Evolutionary conservation across 2,113 vertebrate genomes (phyloP), one percentile per base, ranked within the genome.

Genomic region (Hassar affinis): DNA sequence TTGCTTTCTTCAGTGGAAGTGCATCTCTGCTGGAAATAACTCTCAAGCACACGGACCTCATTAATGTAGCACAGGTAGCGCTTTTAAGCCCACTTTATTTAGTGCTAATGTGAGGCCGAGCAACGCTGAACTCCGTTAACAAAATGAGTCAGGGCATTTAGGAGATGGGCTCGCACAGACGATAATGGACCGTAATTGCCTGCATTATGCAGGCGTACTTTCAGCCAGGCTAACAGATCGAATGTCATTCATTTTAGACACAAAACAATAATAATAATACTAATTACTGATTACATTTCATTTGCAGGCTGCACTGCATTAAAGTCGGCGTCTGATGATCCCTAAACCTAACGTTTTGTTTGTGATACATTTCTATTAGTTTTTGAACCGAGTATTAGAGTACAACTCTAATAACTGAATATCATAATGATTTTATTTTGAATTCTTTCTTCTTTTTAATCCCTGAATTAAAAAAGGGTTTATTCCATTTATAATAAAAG

Each of bases 111-210:
- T 35, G 57, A 59, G 45, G 81, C 71, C 57, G 20, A 25, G 71
- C 30, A 33, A 76, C 12, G 56, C 80, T 71, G 38, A 74, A 74
- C 68, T 59, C 17, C 30, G 45, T 82, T 61, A 51, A 57, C 56
- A 30, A 83, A 83, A 83, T 83, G 81, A 76, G 71, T 76, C 69
- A 38, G 81, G 42, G 27, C 69, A 75, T 76, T 83, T 76, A 61
- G 81, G 57, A 82, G 80, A 75, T 27, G 69, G 80, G 68, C 80
- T 75, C 20, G 80, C 38, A 15, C 71, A 76, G 81, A 51, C 17
- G 27, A 83, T 83, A 83, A 83, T 83, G 81, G 81, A 64, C 10
- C 20, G 18, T 83, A 83, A 83, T 83, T 83, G 71, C 71, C 12
- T 76, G 76, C 71, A 76, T 83, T 76, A 83, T 83, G 81, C 69